A percentile compares a stretch with the other conserved stretches of the same genome.
Conservation (phyloP, 2,113 vertebrate species). For the Cynocephalus volans region DNA sequence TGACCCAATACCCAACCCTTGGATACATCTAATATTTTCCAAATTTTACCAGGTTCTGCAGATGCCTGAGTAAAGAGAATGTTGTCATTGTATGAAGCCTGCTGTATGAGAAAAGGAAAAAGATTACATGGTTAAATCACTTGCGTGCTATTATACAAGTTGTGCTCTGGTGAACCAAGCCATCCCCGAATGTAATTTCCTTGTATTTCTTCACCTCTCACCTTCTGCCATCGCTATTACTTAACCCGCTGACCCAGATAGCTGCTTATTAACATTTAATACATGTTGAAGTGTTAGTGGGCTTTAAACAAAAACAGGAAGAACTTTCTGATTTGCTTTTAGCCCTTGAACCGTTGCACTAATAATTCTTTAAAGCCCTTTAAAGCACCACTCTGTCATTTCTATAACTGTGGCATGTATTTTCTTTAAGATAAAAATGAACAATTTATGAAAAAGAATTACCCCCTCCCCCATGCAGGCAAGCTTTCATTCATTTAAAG, state of each 20-base stretch:
- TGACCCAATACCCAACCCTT: slow-evolving; percentile 48
- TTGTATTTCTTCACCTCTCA: slow-evolving; percentile 81
- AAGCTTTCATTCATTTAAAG: slow-evolving; percentile 13
- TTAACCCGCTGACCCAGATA: slow-evolving; percentile 82
- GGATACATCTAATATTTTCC: slow-evolving; percentile 1
- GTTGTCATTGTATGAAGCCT: background rate
- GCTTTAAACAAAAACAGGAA: slow-evolving; percentile 75
- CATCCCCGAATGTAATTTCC: slow-evolving; percentile 69
- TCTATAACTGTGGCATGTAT: background rate
- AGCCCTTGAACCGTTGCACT: slow-evolving; percentile 72
- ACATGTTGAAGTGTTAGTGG: slow-evolving; percentile 71
- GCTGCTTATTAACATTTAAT: slow-evolving; percentile 83
- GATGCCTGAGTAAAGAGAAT: slow-evolving; percentile 15
- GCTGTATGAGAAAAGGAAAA: background rate
- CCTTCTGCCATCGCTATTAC: slow-evolving; percentile 75
- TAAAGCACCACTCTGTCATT: slow-evolving; percentile 18
- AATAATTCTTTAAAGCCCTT: slow-evolving; percentile 69
- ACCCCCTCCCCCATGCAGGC: background rate
- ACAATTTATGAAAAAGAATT: slow-evolving; percentile 48
- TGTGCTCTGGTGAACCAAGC: slow-evolving; percentile 60
- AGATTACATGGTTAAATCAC: slow-evolving; percentile 39
- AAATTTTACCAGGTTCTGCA: slow-evolving; percentile 16
- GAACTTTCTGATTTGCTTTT: slow-evolving; percentile 80
- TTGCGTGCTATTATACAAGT: slow-evolving; percentile 57
- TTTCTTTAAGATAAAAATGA: slow-evolving; percentile 64